Percentiles rank a stretch among this genome's conserved stretches.
Conservation (phyloP, 2,797 vertebrate species). For the Neopelma chrysocephalum region DNA sequence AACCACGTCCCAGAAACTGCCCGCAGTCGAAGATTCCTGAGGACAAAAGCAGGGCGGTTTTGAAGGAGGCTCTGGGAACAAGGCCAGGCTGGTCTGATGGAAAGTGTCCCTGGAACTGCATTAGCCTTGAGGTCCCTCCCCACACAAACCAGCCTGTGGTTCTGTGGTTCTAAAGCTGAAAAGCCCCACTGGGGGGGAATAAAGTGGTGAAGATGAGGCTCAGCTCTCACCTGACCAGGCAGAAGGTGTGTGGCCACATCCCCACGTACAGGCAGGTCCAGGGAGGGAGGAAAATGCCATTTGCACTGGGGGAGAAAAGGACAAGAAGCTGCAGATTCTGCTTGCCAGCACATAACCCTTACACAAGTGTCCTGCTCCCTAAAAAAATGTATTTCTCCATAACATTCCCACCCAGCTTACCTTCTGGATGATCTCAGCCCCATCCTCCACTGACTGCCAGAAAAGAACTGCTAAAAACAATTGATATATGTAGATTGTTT, state of each 20-base stretch:
- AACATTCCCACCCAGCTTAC: neutral
- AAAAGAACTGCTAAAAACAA: neutral
- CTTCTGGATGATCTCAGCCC: neutral
- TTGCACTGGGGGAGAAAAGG: neutral
- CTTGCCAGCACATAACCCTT: rapidly evolving
- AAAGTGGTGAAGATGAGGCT: neutral
- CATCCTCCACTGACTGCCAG: neutral
- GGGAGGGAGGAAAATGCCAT: rapidly evolving
- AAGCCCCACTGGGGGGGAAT: rapidly evolving
- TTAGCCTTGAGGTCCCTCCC: neutral
- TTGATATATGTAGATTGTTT: constrained; percentile 73
- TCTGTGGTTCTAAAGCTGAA: neutral
- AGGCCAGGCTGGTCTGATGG: neutral
- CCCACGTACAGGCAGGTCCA: rapidly evolving
- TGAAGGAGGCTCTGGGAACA: neutral
- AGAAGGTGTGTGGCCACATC: neutral
- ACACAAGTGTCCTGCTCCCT: rapidly evolving
- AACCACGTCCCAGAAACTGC: neutral
- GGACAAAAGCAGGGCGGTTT: neutral
- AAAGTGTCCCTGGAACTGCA: neutral
- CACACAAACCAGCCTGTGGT: neutral
- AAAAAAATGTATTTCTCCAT: neutral
- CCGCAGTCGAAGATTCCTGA: rapidly evolving
- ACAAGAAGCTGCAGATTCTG: neutral
- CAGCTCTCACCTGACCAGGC: rapidly evolving